phyloP scores from a whole-genome alignment of 2,797 vertebrate species.

The Falco naumanni region DNA sequence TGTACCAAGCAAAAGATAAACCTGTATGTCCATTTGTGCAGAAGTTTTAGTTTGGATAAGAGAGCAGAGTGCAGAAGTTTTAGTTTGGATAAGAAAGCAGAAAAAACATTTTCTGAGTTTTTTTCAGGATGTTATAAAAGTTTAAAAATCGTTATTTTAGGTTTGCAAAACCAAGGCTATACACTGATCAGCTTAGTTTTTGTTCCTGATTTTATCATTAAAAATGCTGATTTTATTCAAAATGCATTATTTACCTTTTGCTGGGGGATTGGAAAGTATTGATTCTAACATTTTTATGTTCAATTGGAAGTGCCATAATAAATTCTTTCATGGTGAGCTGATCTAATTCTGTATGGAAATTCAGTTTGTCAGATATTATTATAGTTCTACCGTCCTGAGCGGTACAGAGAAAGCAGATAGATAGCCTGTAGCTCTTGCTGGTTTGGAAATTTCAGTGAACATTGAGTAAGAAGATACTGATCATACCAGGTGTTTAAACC shows the following conservation, averaged over 20 bases:
- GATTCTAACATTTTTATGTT: not conserved
- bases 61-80: not conserved
- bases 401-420: not conserved
- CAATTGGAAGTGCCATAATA: not conserved
- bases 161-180: not conserved
- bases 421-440: not conserved
- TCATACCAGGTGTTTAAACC: not conserved
- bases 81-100: not conserved
- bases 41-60: not conserved
- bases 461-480: not conserved
- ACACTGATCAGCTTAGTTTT: not conserved
- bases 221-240: not conserved
- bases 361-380: not conserved
- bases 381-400: not conserved
- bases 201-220: not conserved
- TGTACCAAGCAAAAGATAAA: not conserved
- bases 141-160: not conserved
- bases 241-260: not conserved
- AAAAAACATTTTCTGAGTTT: not conserved
- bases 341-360: not conserved
- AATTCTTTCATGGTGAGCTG: not conserved
- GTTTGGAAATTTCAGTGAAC: not conserved
- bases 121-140: not conserved
- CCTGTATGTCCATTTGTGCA: not conserved
- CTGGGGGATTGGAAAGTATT: not conserved